Conservation (phyloP, 1,140 invertebrate species). For the Ips typographus region DNA sequence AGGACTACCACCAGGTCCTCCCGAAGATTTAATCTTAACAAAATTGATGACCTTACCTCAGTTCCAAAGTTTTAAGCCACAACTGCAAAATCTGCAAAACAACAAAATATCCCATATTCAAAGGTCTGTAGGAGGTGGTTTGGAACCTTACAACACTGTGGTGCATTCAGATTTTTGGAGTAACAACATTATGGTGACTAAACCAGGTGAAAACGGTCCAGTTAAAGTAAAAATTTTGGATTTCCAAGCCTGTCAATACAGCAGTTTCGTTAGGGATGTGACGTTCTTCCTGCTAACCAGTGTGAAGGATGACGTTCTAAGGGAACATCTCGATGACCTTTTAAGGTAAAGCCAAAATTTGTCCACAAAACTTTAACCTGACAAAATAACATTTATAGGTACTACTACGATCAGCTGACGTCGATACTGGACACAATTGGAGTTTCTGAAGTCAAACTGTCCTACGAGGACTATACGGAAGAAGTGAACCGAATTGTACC, state of each 20-base stretch:
- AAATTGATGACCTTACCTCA: background rate
- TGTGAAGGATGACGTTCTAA: slow-evolving; percentile 50
- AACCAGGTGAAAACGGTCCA: slow-evolving; percentile 38
- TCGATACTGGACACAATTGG: background rate
- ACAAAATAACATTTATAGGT: background rate
- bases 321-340: slow-evolving; percentile 54
- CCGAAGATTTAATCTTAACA: background rate
- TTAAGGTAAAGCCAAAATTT: slow-evolving; percentile 37
- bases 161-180: slow-evolving; percentile 64
- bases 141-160: slow-evolving; percentile 55
- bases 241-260: slow-evolving; percentile 61
- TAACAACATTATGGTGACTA: slow-evolving; percentile 59
- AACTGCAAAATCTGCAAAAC: slow-evolving; percentile 2
- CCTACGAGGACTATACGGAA: slow-evolving; percentile 1
- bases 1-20: background rate
- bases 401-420: slow-evolving; percentile 7
- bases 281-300: slow-evolving; percentile 61
- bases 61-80: background rate
- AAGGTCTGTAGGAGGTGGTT: background rate
- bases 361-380: too few relatives aligned
- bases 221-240: slow-evolving; percentile 62
- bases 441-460: slow-evolving; percentile 2
- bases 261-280: slow-evolving; percentile 58
- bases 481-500: background rate
- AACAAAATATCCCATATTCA: background rate